Base-by-base conservation (phyloP, 2,113 vertebrate species). In the Lophius piscatorius region DNA sequence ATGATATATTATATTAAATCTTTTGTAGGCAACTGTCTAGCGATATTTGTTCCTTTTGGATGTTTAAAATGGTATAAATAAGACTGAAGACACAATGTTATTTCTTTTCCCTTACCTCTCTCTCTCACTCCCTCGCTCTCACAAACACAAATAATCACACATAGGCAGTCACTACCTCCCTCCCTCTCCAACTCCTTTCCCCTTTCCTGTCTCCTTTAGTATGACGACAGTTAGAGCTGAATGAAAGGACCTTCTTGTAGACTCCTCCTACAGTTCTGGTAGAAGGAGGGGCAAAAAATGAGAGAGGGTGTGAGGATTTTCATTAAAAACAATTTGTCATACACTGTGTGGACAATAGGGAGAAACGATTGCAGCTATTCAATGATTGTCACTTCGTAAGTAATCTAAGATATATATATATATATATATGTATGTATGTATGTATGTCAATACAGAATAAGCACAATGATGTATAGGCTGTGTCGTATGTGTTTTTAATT, bases 181-280 rank as follows among this genome's bases (percentile, higher is more conserved):
- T 51, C 61, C 57, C 65, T 21, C 45, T 51, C 59, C 6, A 28
- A 41, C 63, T 59, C 57, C 35, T 40, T 16, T 41, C 59, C 62
- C 62, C 69, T 62, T 64, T 63, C 57, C 70, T 28, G 42, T 80
- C 78, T 81, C 67, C 66, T 78, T 74, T 51, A 47, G 58, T 76
- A 58, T 84, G 85, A 88, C 66, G 79, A 63, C 85, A 88, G 69
- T 36, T 22, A 72, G 64, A 38, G 63, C 56, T 87, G 83, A 89
- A 86, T 88, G 85, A 86, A 84, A 82, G 82, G 81, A 88, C 87
- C 87, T 88, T 90, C 85, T 70, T 68, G 40, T 62, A 55, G 74
- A 58, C 81, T 82, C 80, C 74, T 70, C 87, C 85, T 80, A 58
- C 77, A 11, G 31, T 57, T 83, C 74, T 64, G 73, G 39, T 63